These are phyloP conservation scores for Ochropleura leucogaster DNA, from an alignment of 2,888 invertebrate species.

Conservation along the genomic window DNA sequence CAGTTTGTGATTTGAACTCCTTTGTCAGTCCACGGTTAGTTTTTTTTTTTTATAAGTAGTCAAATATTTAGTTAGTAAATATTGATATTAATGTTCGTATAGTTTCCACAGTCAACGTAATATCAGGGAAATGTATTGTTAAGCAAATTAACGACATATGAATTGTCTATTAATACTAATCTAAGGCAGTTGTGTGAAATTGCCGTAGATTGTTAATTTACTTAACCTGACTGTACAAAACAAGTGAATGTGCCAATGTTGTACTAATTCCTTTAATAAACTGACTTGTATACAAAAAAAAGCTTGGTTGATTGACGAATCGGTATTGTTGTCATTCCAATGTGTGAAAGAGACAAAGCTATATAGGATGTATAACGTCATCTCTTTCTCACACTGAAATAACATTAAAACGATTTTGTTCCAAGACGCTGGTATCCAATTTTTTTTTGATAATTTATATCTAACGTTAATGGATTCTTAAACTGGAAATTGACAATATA, in stretches of 20 bases:
- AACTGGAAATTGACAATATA: slow-evolving; percentile 45
- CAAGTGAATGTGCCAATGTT: neutral
- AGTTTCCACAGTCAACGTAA: neutral
- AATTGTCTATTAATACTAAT: neutral
- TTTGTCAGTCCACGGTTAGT: slow-evolving; percentile 37
- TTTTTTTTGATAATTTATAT: slow-evolving; percentile 9
- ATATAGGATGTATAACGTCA: too few relatives aligned
- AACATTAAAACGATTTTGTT: neutral
- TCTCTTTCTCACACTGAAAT: neutral
- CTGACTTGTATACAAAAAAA: slow-evolving; percentile 4
- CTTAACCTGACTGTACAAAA: neutral
- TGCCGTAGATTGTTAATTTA: neutral
- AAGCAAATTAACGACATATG: neutral
- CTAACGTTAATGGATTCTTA: slow-evolving; percentile 1
- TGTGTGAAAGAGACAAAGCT: too few relatives aligned
- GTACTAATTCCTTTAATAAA: neutral
- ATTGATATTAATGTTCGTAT: slow-evolving; percentile 5
- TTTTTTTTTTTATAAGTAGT: slow-evolving; percentile 2
- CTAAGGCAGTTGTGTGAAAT: neutral
- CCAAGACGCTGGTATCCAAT: neutral
- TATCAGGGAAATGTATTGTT: neutral
- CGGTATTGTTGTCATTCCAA: neutral
- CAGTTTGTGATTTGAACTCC: slow-evolving; percentile 25
- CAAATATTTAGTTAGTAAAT: slow-evolving; percentile 20
- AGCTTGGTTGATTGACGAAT: neutral